A percentile compares a stretch with the other conserved stretches of the same genome.
These are phyloP conservation scores for Choloepus didactylus DNA, from an alignment of 2,797 vertebrate species.

Conservation along the genomic window DNA sequence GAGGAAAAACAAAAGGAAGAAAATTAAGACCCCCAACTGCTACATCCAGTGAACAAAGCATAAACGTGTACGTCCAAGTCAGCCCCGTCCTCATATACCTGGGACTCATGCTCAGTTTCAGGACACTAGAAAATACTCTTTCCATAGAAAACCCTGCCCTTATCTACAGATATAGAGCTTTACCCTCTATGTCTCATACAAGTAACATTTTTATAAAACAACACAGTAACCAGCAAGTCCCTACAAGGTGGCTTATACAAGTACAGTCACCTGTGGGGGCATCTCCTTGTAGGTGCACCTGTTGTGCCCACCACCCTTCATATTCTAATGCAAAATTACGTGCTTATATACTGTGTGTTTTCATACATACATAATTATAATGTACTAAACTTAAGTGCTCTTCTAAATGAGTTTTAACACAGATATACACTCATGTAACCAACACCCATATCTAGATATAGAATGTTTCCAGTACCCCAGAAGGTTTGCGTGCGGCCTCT, in stretches of 20 bases:
- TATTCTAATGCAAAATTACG: slow-evolving; percentile 1
- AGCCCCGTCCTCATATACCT: not conserved
- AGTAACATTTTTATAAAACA: slow-evolving; percentile 19
- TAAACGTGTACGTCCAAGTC: not conserved
- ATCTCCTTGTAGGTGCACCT: not conserved
- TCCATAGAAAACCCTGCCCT: slow-evolving; percentile 4
- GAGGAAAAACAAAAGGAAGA: not conserved
- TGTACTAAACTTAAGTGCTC: not conserved
- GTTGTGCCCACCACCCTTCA: not conserved
- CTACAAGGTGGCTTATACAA: not conserved
- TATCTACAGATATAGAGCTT: not conserved
- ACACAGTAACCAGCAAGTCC: not conserved
- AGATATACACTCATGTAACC: not conserved
- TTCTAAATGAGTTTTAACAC: not conserved
- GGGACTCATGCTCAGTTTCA: not conserved
- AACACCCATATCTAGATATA: not conserved
- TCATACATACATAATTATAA: not conserved
- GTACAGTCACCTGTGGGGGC: not conserved
- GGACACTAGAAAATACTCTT: not conserved
- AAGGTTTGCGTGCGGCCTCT: not conserved
- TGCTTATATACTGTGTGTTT: not conserved
- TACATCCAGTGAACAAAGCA: not conserved
- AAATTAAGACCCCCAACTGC: not conserved
- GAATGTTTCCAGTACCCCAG: not conserved
- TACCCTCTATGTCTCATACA: slow-evolving; percentile 22